Base-by-base conservation (phyloP, 1,140 invertebrate species). In the Neuroterus valhalla region DNA sequence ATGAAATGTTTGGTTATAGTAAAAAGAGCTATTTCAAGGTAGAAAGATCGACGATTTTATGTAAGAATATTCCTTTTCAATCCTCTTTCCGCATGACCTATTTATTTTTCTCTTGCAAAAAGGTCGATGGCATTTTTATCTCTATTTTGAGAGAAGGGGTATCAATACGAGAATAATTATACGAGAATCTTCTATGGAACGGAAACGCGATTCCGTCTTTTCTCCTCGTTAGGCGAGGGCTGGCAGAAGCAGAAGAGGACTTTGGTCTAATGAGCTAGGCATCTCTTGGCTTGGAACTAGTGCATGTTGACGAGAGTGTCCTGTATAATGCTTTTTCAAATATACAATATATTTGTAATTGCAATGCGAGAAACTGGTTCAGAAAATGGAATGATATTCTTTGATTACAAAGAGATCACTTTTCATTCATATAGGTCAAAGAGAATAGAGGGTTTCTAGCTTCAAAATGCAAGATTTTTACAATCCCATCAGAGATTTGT, bases 201-300 rank as follows among this genome's bases (percentile, higher is more conserved):
- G 55, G 55, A 62, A 62, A 62, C 21, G 31, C 55, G 55, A 62
- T 38, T 62, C 55, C 26, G 55, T 31, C 55, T 62, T 62, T 62
- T 26, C 23, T 62, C 31, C 55, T 62, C 23, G 55, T 31, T 62
- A 62, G 15, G 31, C 55, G 55, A 62, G 55, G 23, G 14, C 26
- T 62, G 26, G 55, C 55, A 62, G 11, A 62, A 62, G 55, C 55
- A 62, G 55, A 62, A 62, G 46, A n/a, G 46, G 46, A 48, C n/a
- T 19, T 48, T 5, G 55, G 23, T 15, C 55, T 62, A 62, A 62
- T 62, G 55, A 62, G 55, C 55, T 62, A 12, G 55, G 55, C 26
- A 62, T 55, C 50, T 55, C 50, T 55, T 55, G 50, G n/a, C n/a
- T 8, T 38, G 10, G 23, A 48, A 31, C 50, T 62, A n/a, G 55